A percentile compares a stretch with the other conserved stretches of the same genome.
Evolutionary conservation across 2,113 vertebrate genomes (phyloP).

Genomic region (Scalopus aquaticus): DNA sequence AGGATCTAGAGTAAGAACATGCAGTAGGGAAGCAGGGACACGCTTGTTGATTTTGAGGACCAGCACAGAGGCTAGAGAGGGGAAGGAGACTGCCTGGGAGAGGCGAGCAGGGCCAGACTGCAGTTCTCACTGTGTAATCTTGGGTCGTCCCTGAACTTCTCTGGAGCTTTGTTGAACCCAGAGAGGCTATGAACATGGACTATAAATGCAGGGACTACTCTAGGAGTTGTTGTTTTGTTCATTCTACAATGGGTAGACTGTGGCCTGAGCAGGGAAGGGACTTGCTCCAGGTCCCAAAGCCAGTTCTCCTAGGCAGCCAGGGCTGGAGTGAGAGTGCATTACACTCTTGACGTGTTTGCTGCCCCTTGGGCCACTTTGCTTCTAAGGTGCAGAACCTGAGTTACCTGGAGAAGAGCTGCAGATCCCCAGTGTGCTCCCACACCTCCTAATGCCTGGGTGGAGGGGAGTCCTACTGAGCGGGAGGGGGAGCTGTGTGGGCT

Average conservation of each 20-base stretch:
- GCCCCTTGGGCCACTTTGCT: neutral
- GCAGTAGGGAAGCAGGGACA: neutral
- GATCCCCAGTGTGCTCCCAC: neutral
- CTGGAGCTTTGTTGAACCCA: neutral
- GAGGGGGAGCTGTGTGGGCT: neutral
- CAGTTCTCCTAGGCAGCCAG: neutral
- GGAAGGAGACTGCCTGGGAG: neutral
- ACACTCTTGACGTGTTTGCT: neutral
- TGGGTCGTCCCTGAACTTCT: neutral
- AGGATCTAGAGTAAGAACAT: neutral
- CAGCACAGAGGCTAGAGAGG: neutral
- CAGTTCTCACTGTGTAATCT: neutral
- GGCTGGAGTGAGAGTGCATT: neutral
- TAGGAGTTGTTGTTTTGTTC: neutral
- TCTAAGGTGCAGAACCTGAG: neutral
- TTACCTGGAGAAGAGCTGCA: conserved; percentile 20
- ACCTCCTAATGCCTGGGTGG: too few species aligned
- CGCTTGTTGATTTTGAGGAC: neutral
- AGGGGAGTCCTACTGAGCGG: neutral
- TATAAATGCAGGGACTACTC: fast-evolving
- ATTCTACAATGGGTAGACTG: neutral
- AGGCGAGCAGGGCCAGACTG: neutral
- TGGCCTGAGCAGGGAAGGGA: neutral
- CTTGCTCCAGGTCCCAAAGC: neutral
- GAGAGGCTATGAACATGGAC: neutral